Evolutionary conservation across 2,888 invertebrate species (phyloP).

Genomic region (Erpobdella octoculata): DNA sequence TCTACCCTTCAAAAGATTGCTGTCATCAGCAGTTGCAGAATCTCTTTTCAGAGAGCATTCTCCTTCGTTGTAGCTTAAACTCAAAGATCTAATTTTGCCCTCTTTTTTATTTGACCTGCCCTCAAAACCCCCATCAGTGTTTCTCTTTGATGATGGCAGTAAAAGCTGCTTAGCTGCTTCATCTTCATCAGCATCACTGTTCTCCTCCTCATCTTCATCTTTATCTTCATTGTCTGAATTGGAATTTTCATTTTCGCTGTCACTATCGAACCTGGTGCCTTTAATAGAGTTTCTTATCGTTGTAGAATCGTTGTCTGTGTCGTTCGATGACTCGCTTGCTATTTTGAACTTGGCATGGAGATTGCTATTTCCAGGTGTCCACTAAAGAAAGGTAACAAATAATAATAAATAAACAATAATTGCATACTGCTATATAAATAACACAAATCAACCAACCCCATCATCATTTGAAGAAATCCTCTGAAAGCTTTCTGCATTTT

Average conservation of each 20-base stretch:
- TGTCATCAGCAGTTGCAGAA: too few relatives aligned
- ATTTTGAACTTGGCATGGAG: not conserved
- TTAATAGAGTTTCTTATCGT: not conserved
- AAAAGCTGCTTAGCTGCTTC: not conserved
- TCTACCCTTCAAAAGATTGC: not conserved
- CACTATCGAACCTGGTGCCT: not conserved
- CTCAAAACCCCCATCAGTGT: not conserved
- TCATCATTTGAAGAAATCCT: not conserved
- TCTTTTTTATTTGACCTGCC: not conserved
- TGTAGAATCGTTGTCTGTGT: not conserved
- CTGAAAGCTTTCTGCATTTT: constrained; percentile 10
- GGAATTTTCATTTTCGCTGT: not conserved
- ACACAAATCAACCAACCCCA: too few relatives aligned
- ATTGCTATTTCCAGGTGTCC: not conserved
- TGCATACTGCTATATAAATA: too few relatives aligned
- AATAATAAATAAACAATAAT: too few relatives aligned
- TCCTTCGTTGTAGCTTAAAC: not conserved
- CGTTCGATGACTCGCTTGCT: not conserved
- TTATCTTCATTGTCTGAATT: not conserved
- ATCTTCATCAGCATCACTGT: not conserved
- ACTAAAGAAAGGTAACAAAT: not conserved
- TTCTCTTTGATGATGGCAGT: not conserved
- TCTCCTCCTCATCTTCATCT: not conserved
- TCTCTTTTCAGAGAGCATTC: too few relatives aligned
- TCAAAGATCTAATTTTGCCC: not conserved